Conservation (phyloP, 2,113 vertebrate species). For the Hippocampus guttulatus region DNA sequence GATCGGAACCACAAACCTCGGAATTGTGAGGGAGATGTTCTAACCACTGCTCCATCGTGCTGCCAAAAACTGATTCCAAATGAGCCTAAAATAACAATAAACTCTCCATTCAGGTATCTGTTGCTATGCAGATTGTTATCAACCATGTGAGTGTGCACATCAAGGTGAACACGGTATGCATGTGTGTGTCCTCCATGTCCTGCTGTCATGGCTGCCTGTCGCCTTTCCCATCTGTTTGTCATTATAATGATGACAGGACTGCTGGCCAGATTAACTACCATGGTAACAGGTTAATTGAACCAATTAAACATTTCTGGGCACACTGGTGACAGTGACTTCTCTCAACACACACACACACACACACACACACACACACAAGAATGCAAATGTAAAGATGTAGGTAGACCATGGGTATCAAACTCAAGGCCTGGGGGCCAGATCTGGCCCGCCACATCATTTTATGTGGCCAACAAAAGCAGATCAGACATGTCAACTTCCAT, state of each 20-base stretch:
- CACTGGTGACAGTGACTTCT: conserved; percentile 42
- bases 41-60: background rate
- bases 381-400: conserved; percentile 11
- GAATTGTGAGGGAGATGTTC: background rate
- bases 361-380: background rate
- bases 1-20: background rate
- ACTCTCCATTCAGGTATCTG: too few relatives aligned
- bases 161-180: background rate
- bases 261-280: conserved; percentile 60
- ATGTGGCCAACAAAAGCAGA: too few relatives aligned
- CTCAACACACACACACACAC: conserved; percentile 28
- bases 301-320: conserved; percentile 60
- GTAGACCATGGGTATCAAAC: conserved; percentile 2
- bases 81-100: background rate
- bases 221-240: conserved; percentile 65
- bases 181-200: conserved; percentile 4
- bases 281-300: conserved; percentile 67
- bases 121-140: background rate
- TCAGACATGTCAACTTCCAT: too few relatives aligned
- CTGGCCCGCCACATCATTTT: too few relatives aligned
- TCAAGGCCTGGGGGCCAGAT: too few relatives aligned
- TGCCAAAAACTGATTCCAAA: background rate
- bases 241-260: conserved; percentile 63
- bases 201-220: conserved; percentile 48
- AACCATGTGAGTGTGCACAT: background rate